phyloP scores from a whole-genome alignment of 2,888 invertebrate species.

The Lepas anatifera region DNA sequence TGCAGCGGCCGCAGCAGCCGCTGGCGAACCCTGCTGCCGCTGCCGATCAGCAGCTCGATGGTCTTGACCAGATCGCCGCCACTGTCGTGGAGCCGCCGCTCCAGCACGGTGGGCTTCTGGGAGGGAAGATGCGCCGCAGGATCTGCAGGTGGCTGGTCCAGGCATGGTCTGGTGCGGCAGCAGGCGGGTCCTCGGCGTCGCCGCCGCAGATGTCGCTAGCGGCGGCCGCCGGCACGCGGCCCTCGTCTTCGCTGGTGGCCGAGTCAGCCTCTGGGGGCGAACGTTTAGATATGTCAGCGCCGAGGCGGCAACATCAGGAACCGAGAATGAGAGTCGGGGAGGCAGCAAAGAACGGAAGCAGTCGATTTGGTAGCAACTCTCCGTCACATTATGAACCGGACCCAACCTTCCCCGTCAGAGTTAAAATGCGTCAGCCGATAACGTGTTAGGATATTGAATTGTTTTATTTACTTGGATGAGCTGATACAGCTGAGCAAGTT shows the following conservation, averaged over 20 bases:
- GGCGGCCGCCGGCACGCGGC: not conserved
- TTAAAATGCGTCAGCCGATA: no score
- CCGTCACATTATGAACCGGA: no score
- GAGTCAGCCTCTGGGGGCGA: not conserved
- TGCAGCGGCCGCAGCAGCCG: conserved; percentile 15
- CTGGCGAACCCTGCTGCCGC: conserved; percentile 24
- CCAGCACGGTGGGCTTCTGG: conserved; percentile 73
- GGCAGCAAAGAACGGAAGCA: no score
- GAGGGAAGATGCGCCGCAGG: conserved; percentile 80
- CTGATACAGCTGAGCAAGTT: no score
- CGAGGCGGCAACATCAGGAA: no score
- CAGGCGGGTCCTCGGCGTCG: not conserved
- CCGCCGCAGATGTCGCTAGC: not conserved
- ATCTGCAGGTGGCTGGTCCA: conserved; percentile 47
- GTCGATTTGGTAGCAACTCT: no score
- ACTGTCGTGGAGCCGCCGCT: conserved; percentile 80
- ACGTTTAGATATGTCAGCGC: no score
- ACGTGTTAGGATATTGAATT: no score
- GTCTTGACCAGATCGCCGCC: conserved; percentile 82
- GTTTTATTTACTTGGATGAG: no score
- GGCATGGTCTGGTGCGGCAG: conserved; percentile 35
- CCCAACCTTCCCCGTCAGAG: no score
- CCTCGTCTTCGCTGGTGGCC: not conserved
- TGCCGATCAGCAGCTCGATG: conserved; percentile 63
- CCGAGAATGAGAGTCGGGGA: no score